Base-by-base conservation (phyloP, 2,797 vertebrate species). In the Lycodopsis pacificus region DNA sequence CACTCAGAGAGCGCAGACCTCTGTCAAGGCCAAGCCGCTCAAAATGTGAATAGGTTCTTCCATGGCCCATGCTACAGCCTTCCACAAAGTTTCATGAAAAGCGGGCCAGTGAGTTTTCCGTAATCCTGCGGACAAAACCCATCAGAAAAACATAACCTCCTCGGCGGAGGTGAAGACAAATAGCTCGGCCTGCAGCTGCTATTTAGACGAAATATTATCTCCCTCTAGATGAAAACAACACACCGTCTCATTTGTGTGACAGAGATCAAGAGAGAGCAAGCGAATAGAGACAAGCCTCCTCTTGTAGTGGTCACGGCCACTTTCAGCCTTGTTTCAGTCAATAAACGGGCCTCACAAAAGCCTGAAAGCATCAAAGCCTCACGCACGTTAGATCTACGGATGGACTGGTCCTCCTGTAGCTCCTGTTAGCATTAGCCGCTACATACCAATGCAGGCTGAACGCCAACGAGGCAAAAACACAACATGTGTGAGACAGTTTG, bases 321-420 rank as follows among this genome's bases (percentile, higher is more conserved):
- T 79, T 79, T 84, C 66, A 69, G 71, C 64, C 66, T 51, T 25
- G 66, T 73, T 40, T 65, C 12, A 53, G 10, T 61, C 56, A 17
- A 68, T 82, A 64, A 82, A 76, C 3, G n/a, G 30, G 12, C 20
- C 63, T 49, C 15, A 82, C 68, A 85, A 84, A 77, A 64, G 73
- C 62, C 44, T 79, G 62, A 66, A 66, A 73, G 62, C 69, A 80
- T 82, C 30, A 89, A 87, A 81, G 86, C 73, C 3, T 40, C 1
- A 46, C 7, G 49, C 61, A 63, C 34, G 7, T 76, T 22, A 66
- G 72, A 85, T 75, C 79, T 57, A 58, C 32, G 49, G 36, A 73
- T 38, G 54, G 64, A 19, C 46, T 14, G 61, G 32, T 32, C n/a
- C 20, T 64, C 34, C 27, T 76, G 76, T 48, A 61, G 53, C 75